Evolutionary conservation across 2,113 vertebrate genomes (phyloP).

Genomic region (Chamaetylas fuelleborni): DNA sequence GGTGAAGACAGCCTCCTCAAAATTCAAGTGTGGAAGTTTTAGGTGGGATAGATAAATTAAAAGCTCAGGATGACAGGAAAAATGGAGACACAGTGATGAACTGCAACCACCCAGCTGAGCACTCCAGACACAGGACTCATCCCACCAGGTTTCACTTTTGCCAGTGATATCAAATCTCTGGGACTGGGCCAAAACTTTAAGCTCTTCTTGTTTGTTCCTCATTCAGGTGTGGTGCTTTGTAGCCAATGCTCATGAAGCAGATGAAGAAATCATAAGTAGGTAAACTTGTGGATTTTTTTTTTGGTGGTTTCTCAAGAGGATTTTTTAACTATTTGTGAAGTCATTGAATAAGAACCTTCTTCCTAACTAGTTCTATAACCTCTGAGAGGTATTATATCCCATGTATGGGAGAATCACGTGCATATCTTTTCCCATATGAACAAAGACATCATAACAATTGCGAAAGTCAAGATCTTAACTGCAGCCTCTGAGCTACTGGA

Average conservation of each 20-base stretch:
- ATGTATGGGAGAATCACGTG: neutral
- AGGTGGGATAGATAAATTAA: neutral
- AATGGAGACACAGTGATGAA: neutral
- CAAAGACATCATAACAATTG: neutral
- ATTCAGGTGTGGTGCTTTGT: neutral
- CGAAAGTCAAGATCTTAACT: neutral
- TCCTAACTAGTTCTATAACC: neutral
- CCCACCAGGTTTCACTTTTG: neutral
- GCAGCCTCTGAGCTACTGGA: neutral
- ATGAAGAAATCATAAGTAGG: neutral
- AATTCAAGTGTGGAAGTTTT: neutral
- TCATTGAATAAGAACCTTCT: neutral
- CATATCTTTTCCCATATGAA: neutral
- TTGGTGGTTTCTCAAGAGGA: neutral
- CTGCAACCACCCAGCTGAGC: accelerated
- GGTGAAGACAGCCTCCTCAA: neutral
- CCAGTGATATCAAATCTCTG: too few relatives aligned
- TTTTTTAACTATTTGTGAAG: neutral
- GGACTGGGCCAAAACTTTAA: neutral
- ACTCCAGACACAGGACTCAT: neutral
- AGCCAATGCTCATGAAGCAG: neutral
- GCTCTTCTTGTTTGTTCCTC: neutral
- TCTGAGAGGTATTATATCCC: neutral
- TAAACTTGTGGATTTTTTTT: neutral
- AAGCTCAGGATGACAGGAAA: neutral